These are phyloP conservation scores for Petromus typicus DNA, from an alignment of 2,113 vertebrate genomes.

Conservation along the genomic window DNA sequence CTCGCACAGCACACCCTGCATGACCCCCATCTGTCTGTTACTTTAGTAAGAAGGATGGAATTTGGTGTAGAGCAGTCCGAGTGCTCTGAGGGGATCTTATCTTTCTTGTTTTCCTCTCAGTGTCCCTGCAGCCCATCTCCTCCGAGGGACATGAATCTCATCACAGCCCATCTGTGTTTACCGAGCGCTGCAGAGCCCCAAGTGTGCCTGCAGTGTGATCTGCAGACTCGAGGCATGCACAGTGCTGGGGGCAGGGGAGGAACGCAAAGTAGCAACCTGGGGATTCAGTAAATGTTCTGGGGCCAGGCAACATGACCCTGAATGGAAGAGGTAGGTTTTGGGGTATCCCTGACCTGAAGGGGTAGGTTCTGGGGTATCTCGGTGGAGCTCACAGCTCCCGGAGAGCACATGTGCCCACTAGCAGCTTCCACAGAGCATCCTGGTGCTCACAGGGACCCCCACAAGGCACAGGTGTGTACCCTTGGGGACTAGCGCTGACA, in stretches of 20 bases:
- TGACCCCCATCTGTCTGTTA: neutral
- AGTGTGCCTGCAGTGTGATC: neutral
- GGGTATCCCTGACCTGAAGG: conserved; percentile 66
- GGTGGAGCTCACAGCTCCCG: conserved; percentile 78
- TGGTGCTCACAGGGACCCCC: neutral
- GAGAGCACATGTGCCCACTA: conserved; percentile 44
- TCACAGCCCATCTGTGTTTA: neutral
- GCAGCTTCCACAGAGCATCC: neutral
- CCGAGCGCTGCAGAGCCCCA: neutral
- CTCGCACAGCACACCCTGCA: neutral
- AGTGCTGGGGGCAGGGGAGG: conserved; percentile 57
- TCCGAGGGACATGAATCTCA: neutral
- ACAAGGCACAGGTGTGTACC: conserved; percentile 62
- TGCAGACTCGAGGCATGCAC: neutral
- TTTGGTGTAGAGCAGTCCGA: accelerated
- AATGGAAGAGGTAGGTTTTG: conserved; percentile 82
- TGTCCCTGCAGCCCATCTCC: neutral
- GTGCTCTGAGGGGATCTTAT: conserved; percentile 40
- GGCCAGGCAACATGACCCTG: conserved; percentile 75
- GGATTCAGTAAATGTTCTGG: conserved; percentile 74
- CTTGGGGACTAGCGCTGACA: conserved; percentile 36
- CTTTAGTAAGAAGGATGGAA: neutral
- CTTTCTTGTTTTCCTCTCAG: neutral
- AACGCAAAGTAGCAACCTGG: conserved; percentile 71
- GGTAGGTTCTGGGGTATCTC: no score